Evolutionary conservation across 2,113 vertebrate species (phyloP), one percentile per base, ranked within the genome.

Genomic region (Xyliphius kryptos): DNA sequence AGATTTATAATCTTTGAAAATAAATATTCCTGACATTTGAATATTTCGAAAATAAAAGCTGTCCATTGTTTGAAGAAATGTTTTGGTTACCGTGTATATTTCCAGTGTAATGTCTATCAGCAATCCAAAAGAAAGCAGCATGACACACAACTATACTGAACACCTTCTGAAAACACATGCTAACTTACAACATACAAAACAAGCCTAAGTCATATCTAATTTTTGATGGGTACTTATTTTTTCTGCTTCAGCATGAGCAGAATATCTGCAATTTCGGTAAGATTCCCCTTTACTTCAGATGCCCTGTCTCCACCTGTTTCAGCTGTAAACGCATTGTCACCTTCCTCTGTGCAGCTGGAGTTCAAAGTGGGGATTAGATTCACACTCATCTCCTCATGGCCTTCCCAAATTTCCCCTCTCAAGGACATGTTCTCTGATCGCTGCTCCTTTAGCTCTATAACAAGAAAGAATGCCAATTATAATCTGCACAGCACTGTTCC

Each of bases 1-100:
- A 88, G 80, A 85, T 88, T 85, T 87, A 83, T 87, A 86, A 85
- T 87, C 61, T 82, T 81, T 78, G 67, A 79, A 79, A 70, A 67
- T 74, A 38, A 75, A 76, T 76, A 78, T 80, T 79, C 61, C 81
- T 81, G 69, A 82, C 77, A 76, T 81, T 59, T 76, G 57, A 60
- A 75, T 77, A 77, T 79, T 73, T 77, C 26, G 72, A 85, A 85
- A 77, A 82, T 83, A 86, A 4, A 36, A n/a, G 13, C 20, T 55
- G 52, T 64, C 21, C 20, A 63, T 36, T 49, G 54, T 50, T 56
- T 65, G 15, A 43, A 36, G 9, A 50, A 50, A 36, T 8, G n/a
- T 36, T 56, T 55, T 64, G 15, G 6, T 37, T n/a, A 54, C 41
- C 16, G 21, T 47, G 17, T 56, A 12, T 19, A 32, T 6, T 50